These are phyloP conservation scores for Macrobrachium nipponense DNA, from an alignment of 1,140 invertebrate species.

Conservation along the genomic window DNA sequence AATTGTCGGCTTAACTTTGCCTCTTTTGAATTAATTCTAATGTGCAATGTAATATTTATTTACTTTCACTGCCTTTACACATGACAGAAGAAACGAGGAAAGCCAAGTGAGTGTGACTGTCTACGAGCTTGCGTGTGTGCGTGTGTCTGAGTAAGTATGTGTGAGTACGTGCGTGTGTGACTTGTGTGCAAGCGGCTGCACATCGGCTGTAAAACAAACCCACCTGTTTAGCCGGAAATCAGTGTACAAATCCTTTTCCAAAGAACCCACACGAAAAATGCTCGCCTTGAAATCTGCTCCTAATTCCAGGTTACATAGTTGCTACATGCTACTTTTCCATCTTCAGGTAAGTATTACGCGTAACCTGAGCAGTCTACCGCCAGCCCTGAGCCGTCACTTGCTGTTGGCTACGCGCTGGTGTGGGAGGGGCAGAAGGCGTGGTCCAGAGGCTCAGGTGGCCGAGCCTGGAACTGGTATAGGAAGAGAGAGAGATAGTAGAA, in stretches of 20 bases:
- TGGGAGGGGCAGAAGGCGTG: constrained; percentile 37
- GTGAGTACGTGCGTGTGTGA: constrained; percentile 5
- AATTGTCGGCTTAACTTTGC: too few relatives aligned
- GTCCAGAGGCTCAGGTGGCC: background rate
- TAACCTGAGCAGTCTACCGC: constrained; percentile 34
- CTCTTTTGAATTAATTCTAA: too few relatives aligned
- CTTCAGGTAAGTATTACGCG: background rate
- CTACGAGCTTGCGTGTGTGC: background rate
- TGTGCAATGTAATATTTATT: too few relatives aligned
- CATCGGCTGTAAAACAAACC: background rate
- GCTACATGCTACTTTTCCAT: constrained; percentile 26
- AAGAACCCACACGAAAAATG: background rate
- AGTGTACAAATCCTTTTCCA: background rate
- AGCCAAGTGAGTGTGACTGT: background rate
- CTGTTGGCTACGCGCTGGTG: constrained; percentile 26
- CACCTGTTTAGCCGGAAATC: background rate
- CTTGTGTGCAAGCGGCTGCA: background rate
- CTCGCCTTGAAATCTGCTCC: background rate
- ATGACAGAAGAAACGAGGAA: background rate
- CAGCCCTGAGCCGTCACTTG: constrained; percentile 31
- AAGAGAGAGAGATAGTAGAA: background rate
- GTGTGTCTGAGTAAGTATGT: constrained; percentile 17
- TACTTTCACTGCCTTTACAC: background rate
- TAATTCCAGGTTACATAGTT: constrained; percentile 29
- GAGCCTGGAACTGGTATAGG: background rate